Evolutionary conservation across 2,797 vertebrate genomes (phyloP).

Genomic region (Brachyrhaphis roseni): DNA sequence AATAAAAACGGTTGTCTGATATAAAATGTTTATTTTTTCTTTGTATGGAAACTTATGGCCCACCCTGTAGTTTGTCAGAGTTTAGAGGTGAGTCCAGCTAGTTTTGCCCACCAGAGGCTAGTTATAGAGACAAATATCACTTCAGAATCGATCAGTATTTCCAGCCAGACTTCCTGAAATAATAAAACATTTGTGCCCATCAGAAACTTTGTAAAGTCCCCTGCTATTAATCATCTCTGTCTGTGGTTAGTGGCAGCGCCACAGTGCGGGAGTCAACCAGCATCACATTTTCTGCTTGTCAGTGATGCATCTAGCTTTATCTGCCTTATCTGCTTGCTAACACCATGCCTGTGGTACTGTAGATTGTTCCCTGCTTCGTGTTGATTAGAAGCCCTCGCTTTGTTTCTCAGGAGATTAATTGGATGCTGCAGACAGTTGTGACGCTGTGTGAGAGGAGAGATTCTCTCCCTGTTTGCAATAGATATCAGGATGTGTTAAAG

Average conservation of each 20-base stretch:
- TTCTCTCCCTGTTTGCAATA: constrained; percentile 37
- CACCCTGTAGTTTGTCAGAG: background rate
- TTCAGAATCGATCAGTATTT: constrained; percentile 36
- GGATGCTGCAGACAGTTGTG: constrained; percentile 26
- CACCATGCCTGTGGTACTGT: constrained; percentile 38
- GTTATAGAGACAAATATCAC: constrained; percentile 23
- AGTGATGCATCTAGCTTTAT: constrained; percentile 49
- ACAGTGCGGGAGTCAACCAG: constrained; percentile 24
- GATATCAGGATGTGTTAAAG: constrained; percentile 47
- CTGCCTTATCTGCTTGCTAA: constrained; percentile 61
- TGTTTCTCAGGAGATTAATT: constrained; percentile 68
- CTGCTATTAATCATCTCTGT: constrained; percentile 38
- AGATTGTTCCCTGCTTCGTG: constrained; percentile 44
- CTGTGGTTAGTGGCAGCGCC: constrained; percentile 25
- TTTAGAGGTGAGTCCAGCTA: background rate
- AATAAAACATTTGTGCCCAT: background rate
- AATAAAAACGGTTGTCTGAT: too few species aligned
- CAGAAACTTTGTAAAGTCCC: constrained; percentile 7
- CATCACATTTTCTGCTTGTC: constrained; percentile 40
- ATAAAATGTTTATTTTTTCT: too few species aligned
- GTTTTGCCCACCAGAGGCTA: constrained; percentile 23
- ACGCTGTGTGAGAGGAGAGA: constrained; percentile 15
- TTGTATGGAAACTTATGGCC: too few species aligned
- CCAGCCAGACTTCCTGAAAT: constrained; percentile 8
- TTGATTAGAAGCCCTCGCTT: constrained; percentile 51